Percentiles rank a stretch among this genome's conserved stretches.
Evolutionary conservation across 2,113 vertebrate species (phyloP).

Genomic region (Rhinichthys klamathensis): DNA sequence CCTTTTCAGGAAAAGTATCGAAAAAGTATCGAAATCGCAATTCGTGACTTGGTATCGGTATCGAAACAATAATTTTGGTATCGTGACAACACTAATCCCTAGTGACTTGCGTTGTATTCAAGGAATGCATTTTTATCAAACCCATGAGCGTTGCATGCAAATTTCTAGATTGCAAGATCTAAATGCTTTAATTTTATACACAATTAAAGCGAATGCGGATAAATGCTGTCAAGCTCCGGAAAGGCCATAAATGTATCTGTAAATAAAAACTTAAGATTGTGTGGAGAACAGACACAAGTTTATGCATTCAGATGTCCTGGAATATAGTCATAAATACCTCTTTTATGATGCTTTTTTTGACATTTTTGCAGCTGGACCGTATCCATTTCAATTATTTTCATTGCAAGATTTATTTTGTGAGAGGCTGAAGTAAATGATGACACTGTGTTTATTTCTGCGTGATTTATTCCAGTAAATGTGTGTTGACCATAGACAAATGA

Average conservation of each 20-base stretch:
- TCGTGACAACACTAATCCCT: too few relatives aligned
- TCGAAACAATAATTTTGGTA: too few relatives aligned
- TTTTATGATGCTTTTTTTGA: neutral
- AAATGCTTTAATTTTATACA: neutral
- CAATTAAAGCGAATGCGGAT: neutral
- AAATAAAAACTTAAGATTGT: neutral
- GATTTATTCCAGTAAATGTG: neutral
- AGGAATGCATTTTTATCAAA: neutral
- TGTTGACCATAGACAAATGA: neutral
- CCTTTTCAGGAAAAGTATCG: too few relatives aligned
- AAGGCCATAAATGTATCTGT: neutral
- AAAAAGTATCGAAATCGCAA: too few relatives aligned
- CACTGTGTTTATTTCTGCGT: neutral
- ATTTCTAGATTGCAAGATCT: neutral
- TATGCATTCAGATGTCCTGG: neutral
- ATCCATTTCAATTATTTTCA: neutral
- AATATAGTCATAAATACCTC: neutral
- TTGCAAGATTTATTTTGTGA: neutral
- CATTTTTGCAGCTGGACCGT: neutral
- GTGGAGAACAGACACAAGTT: neutral
- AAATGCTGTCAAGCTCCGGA: neutral
- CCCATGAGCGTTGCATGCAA: too few relatives aligned
- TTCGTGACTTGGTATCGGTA: too few relatives aligned
- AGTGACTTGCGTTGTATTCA: neutral
- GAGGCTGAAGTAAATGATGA: neutral